phyloP scores from a whole-genome alignment of 2,113 vertebrate species.

The Polypterus senegalus region DNA sequence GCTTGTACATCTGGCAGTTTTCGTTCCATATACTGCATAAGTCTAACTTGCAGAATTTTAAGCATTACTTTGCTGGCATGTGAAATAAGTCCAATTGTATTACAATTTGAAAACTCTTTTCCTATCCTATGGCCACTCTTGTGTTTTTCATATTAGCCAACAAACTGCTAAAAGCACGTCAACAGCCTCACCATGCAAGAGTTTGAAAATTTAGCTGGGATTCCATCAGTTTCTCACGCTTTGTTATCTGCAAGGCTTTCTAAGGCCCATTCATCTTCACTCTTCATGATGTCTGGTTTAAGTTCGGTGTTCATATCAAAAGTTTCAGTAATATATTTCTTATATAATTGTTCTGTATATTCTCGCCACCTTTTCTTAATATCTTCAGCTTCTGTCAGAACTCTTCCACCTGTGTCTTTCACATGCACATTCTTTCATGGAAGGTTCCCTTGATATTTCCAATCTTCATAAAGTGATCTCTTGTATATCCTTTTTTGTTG shows the following conservation, averaged over 20 bases:
- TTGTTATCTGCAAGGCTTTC: background rate
- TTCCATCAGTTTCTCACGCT: background rate
- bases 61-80: slow-evolving; percentile 13
- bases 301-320: background rate
- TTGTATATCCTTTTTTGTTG: too few relatives aligned
- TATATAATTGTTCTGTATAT: slow-evolving; percentile 7
- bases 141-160: background rate
- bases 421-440: background rate
- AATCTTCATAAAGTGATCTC: too few relatives aligned
- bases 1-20: slow-evolving; percentile 9
- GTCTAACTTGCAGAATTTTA: slow-evolving; percentile 9
- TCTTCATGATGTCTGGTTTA: background rate
- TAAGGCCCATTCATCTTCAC: background rate
- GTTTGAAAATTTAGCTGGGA: background rate
- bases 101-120: background rate
- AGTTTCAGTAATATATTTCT: background rate
- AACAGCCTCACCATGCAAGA: too few relatives aligned
- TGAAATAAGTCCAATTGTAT: slow-evolving; percentile 5
- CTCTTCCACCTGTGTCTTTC: background rate
- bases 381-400: background rate
- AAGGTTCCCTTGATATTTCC: background rate
- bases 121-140: background rate
- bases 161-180: too few relatives aligned
- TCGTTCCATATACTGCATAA: slow-evolving; percentile 7
- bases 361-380: background rate